Conservation (phyloP, 2,888 invertebrate genomes). For the Suillia variegata region DNA sequence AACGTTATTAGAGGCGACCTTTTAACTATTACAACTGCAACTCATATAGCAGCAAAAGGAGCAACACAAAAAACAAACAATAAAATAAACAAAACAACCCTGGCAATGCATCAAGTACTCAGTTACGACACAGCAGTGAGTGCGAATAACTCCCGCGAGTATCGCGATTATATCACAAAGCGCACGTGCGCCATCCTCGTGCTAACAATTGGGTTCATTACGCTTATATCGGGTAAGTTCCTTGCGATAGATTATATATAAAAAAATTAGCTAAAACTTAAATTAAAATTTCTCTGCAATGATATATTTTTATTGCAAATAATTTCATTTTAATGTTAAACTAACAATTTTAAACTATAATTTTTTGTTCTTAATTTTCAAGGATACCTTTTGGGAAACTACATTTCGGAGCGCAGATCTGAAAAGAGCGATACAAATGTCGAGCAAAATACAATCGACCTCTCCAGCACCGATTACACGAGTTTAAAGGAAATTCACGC, state of each 20-base stretch:
- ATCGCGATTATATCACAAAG: constrained; percentile 58
- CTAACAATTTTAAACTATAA: not conserved
- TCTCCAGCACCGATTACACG: constrained; percentile 51
- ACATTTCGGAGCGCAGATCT: constrained; percentile 57
- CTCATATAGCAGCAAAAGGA: too few relatives aligned
- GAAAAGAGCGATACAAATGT: constrained; percentile 35
- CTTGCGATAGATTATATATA: too few relatives aligned
- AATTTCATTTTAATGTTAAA: not conserved
- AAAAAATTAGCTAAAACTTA: too few relatives aligned
- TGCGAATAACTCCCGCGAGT: constrained; percentile 56
- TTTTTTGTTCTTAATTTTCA: constrained; percentile 12
- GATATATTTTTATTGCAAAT: not conserved
- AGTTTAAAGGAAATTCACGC: constrained; percentile 53
- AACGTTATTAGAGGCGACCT: too few relatives aligned
- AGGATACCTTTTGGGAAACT: constrained; percentile 61
- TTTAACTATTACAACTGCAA: too few relatives aligned
- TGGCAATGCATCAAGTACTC: constrained; percentile 58
- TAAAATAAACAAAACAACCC: not conserved
- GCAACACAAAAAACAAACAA: not conserved
- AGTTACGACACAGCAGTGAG: constrained; percentile 61
- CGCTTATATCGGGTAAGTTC: constrained; percentile 56
- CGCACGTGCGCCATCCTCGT: constrained; percentile 59
- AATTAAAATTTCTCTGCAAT: not conserved
- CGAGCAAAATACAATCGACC: constrained; percentile 37
- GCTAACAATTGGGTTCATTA: constrained; percentile 58